These are phyloP conservation scores for Danio rerio DNA, from an alignment of 2,113 vertebrate genomes.

Conservation along the genomic window DNA sequence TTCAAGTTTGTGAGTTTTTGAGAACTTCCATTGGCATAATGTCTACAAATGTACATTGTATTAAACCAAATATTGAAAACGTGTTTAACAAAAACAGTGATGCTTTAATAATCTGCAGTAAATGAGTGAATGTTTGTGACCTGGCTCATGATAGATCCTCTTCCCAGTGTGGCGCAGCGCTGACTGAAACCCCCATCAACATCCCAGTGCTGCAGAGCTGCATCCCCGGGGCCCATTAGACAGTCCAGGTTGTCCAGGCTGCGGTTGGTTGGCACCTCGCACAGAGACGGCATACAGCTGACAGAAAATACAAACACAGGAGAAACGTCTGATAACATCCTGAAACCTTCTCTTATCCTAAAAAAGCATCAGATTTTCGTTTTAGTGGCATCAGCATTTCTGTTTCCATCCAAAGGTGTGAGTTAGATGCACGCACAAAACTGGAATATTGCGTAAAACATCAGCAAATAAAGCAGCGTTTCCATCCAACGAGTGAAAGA, in stretches of 20 bases:
- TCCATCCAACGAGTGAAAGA: too few relatives aligned
- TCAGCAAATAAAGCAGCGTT: too few relatives aligned
- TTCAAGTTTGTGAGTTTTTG: too few relatives aligned
- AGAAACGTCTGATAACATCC: background rate
- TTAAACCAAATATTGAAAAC: too few relatives aligned
- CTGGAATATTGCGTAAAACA: too few relatives aligned
- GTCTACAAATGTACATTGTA: too few relatives aligned
- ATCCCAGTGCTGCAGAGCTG: conserved; percentile 83
- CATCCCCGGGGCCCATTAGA: conserved; percentile 85
- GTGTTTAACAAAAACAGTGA: background rate
- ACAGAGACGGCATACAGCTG: conserved; percentile 81
- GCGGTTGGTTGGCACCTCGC: conserved; percentile 80
- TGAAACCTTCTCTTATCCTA: background rate
- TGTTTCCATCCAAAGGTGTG: too few relatives aligned
- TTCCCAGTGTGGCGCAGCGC: conserved; percentile 82
- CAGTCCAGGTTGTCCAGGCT: conserved; percentile 95
- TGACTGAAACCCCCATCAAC: conserved; percentile 90
- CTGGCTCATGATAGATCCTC: conserved; percentile 84
- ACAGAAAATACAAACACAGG: conserved; percentile 20
- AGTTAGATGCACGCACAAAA: too few relatives aligned
- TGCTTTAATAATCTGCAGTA: background rate
- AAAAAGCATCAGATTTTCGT: background rate
- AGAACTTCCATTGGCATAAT: too few relatives aligned
- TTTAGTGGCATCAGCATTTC: background rate
- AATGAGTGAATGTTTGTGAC: conserved; percentile 72